phyloP scores from a whole-genome alignment of 2,797 vertebrate species.

The Sus cebifrons region DNA sequence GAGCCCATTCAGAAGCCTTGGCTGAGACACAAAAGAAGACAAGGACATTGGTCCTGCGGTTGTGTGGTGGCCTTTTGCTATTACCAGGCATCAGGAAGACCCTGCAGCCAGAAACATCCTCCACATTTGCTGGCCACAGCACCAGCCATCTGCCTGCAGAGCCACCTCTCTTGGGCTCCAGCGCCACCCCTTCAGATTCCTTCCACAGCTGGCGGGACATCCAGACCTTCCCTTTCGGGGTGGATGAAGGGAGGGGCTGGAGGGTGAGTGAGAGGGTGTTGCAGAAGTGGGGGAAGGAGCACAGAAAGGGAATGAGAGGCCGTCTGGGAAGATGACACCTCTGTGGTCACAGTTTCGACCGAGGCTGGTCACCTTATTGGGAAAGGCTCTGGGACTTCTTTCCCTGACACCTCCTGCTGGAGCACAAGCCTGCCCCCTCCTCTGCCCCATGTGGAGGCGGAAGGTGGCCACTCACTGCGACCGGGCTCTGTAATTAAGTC shows the following conservation, averaged over 20 bases:
- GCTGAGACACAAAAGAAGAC: neutral
- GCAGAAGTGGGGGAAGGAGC: neutral
- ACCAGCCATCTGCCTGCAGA: neutral
- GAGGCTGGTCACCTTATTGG: neutral
- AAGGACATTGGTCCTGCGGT: rapidly evolving
- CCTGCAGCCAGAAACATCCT: neutral
- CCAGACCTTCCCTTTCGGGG: neutral
- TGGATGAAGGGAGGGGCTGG: neutral
- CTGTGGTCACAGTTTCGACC: neutral
- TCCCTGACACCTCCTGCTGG: neutral
- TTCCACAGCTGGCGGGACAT: neutral
- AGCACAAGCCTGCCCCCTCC: neutral
- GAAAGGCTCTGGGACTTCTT: constrained; percentile 47
- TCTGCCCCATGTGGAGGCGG: neutral
- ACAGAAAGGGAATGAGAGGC: neutral
- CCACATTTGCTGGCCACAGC: neutral
- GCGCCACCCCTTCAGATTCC: neutral
- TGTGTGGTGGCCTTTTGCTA: neutral
- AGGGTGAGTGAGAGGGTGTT: neutral
- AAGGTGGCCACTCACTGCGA: constrained; percentile 44
- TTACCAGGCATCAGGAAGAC: neutral
- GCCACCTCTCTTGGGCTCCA: neutral
- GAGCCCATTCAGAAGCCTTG: neutral
- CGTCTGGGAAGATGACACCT: neutral
- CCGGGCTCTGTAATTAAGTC: constrained; percentile 77